Base-by-base conservation (phyloP, 2,113 vertebrate species). In the Larimichthys crocea region DNA sequence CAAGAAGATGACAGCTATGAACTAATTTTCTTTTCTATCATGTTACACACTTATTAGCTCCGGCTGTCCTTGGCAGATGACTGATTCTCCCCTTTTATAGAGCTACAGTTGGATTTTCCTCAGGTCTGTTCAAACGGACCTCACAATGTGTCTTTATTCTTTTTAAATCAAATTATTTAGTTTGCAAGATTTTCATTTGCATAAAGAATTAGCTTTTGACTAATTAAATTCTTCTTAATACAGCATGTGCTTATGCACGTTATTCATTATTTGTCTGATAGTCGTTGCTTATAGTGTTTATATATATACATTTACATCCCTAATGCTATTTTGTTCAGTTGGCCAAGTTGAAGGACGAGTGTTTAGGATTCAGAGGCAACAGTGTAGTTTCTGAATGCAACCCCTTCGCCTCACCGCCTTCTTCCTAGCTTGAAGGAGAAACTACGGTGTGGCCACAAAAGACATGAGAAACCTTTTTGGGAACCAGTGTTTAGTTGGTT, bases 21-120 rank as follows among this genome's bases (percentile, higher is more conserved):
- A 92, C 89, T 94, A 89, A 93, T 93, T 93, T 90, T 89, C 87
- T 76, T 88, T 92, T 92, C 87, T 88, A 93, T 93, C 87, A 89
- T 90, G 90, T 93, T 92, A 92, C 91, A 93, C 91, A 92, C 86
- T 94, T 94, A 93, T 94, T 93, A 93, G 91, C 89, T 84, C 56
- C 26, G 84, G 90, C 84, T 90, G 89, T 92, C 88, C 87, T 92
- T 92, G 92, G 86, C 92, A 87, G 88, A 89, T 90, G 89, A 92
- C 82, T 79, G 88, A 92, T 90, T 89, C 63, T 86, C 72, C 86
- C 42, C 86, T 80, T 91, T 88, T 67, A 71, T 77, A n/a, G 82
- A 85, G 86, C 84, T 74, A 84, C 81, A 76, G 72, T 87, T 72
- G 82, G 86, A 86, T 89, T 88, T 88, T 91, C 82, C 65, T 85